phyloP scores from a whole-genome alignment of 1,140 invertebrate species.

The Euwallacea similis region DNA sequence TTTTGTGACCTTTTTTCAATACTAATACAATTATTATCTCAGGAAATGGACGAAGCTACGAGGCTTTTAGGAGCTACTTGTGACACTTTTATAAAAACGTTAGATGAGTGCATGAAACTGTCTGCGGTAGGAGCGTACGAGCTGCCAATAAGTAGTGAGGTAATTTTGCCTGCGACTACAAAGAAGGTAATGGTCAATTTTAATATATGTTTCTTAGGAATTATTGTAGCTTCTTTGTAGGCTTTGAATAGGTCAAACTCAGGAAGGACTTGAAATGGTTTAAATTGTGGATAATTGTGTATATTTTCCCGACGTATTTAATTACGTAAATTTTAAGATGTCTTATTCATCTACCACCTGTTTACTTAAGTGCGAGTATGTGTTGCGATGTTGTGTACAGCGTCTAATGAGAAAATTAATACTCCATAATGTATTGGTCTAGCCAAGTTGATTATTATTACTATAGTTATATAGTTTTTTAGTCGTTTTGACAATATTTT shows the following conservation, averaged over 20 bases:
- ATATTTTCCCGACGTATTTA: too few species aligned
- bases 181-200: constrained; percentile 21
- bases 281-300: too few species aligned
- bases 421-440: too few species aligned
- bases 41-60: constrained; percentile 78
- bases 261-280: constrained; percentile 6
- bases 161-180: constrained; percentile 45
- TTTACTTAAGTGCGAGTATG: too few species aligned
- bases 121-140: constrained; percentile 59
- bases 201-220: neutral
- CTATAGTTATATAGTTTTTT: too few species aligned
- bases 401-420: too few species aligned
- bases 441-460: too few species aligned
- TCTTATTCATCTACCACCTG: neutral
- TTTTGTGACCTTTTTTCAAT: constrained; percentile 3
- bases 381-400: too few species aligned
- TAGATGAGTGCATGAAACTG: constrained; percentile 78
- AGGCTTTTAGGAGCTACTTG: constrained; percentile 74
- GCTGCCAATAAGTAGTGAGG: constrained; percentile 51
- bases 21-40: constrained; percentile 46
- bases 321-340: too few species aligned
- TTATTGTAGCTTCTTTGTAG: constrained; percentile 13
- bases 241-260: constrained; percentile 35
- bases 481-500: too few species aligned
- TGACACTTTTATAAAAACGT: constrained; percentile 80